Evolutionary conservation across 2,113 vertebrate genomes (phyloP).

Genomic region (Alethe diademata): DNA sequence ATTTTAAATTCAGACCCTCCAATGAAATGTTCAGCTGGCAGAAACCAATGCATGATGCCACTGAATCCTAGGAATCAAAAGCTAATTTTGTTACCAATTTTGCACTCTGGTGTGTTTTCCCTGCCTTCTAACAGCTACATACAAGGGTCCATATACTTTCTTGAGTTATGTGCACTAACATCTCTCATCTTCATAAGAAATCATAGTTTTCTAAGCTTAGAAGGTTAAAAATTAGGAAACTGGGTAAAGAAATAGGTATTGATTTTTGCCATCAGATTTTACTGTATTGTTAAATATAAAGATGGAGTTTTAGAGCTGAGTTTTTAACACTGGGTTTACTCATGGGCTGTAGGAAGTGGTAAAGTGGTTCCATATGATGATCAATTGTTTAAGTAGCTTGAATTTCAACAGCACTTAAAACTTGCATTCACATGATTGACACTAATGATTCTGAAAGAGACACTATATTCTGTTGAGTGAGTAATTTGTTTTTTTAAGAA

Average conservation of each 20-base stretch:
- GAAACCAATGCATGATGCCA: neutral
- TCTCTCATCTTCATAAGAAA: neutral
- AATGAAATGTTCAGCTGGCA: neutral
- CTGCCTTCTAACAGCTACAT: neutral
- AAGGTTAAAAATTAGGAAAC: neutral
- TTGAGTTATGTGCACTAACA: neutral
- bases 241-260: neutral
- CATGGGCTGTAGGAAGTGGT: neutral
- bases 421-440: slow-evolving; percentile 59
- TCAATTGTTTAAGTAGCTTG: slow-evolving; percentile 44
- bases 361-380: neutral
- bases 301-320: neutral
- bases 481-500: slow-evolving; percentile 27
- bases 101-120: neutral
- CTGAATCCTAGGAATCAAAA: neutral
- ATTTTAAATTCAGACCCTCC: neutral
- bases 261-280: neutral
- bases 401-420: slow-evolving; percentile 47
- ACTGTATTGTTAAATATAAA: neutral
- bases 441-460: slow-evolving; percentile 51
- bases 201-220: neutral
- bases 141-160: neutral
- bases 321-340: neutral
- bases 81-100: neutral
- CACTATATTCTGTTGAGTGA: neutral